Conservation (phyloP, 2,113 vertebrate genomes). For the Prochilodus magdalenae region DNA sequence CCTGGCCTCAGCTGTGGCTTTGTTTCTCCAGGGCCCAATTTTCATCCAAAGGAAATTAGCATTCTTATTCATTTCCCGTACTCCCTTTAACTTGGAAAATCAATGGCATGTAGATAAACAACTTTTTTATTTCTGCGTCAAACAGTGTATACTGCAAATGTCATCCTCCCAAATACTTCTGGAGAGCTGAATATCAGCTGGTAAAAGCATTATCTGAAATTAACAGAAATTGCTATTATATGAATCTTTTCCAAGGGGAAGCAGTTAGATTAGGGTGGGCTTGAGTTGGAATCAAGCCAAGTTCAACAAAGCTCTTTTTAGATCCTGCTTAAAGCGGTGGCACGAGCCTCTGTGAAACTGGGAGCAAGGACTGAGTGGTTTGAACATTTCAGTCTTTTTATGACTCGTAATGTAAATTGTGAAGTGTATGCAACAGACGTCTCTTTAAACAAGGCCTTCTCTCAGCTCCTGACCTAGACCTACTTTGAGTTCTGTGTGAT, state of each 20-base stretch:
- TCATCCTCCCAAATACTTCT: background rate
- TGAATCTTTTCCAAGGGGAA: background rate
- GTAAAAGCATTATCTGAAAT: background rate
- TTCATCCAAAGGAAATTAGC: constrained; percentile 3
- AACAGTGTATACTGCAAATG: background rate
- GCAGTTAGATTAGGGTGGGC: background rate
- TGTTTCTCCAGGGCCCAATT: background rate
- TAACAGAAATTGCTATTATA: background rate
- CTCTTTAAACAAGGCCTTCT: background rate
- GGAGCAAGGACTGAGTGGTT: background rate
- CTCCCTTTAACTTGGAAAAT: background rate
- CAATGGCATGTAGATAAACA: background rate
- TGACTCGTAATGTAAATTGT: background rate
- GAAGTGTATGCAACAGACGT: background rate
- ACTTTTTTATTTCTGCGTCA: background rate
- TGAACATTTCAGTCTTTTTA: background rate
- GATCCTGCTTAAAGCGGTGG: background rate
- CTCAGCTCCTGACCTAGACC: background rate
- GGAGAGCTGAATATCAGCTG: background rate
- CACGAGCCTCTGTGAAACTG: background rate
- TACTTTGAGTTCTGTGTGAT: background rate
- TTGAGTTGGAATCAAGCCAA: background rate
- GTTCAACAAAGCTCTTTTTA: background rate
- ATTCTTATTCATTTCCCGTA: background rate
- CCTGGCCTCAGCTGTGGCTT: background rate